phyloP scores from a whole-genome alignment of 2,888 invertebrate species.

The Drosophila sordidula region DNA sequence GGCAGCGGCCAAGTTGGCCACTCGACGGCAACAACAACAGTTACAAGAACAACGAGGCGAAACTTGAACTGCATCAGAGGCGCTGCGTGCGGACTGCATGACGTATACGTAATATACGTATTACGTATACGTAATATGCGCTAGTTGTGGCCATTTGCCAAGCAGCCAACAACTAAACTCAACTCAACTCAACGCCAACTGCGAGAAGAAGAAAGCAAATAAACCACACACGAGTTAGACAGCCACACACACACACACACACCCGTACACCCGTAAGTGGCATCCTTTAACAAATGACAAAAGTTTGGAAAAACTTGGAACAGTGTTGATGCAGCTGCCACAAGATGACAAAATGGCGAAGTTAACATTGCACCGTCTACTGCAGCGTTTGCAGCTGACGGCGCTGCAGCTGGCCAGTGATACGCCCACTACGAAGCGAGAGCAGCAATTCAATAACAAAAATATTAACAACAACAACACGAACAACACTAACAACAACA shows the following conservation, averaged over 20 bases:
- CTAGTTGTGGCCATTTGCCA: constrained; percentile 66
- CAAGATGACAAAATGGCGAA: constrained; percentile 75
- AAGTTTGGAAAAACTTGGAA: constrained; percentile 60
- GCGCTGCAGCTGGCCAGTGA: constrained; percentile 65
- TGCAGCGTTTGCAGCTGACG: constrained; percentile 69
- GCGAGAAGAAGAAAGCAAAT: constrained; percentile 17
- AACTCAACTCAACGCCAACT: constrained; percentile 18
- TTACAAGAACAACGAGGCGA: constrained; percentile 32
- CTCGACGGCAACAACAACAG: constrained; percentile 48
- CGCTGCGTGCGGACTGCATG: constrained; percentile 55
- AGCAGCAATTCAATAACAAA: constrained; percentile 25
- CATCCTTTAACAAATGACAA: constrained; percentile 57
- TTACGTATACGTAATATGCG: constrained; percentile 57
- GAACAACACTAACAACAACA: constrained; percentile 27
- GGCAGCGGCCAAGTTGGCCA: constrained; percentile 66
- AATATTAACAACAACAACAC: constrained; percentile 34
- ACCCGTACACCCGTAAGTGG: neutral
- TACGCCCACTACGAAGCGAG: constrained; percentile 37
- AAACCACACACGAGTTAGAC: constrained; percentile 1
- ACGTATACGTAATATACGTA: constrained; percentile 67
- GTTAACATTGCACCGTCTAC: constrained; percentile 73
- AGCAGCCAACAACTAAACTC: constrained; percentile 13
- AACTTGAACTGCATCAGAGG: constrained; percentile 36
- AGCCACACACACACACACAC: no score
- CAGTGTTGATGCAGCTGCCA: constrained; percentile 56